Base-by-base conservation (phyloP, 1,140 invertebrate species). In the Maconellicoccus hirsutus region DNA sequence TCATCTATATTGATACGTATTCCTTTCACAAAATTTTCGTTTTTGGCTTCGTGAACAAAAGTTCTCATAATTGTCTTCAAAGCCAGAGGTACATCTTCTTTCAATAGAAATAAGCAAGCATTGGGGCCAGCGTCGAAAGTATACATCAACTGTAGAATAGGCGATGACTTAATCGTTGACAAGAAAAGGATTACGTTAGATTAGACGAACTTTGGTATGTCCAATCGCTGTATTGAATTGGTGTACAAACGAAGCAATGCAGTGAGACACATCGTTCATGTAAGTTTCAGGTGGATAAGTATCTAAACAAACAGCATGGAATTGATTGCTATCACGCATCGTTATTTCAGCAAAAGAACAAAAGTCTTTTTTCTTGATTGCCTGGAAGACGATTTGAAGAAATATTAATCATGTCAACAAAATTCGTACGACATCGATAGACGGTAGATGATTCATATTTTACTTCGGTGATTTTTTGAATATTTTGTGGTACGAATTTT, bases 121-220 rank as follows among this genome's bases (percentile, higher is more conserved):
- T 98, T 98, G 71, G 95, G 92, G 12, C 96, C 96, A 73, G 96
- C 96, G 86, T 98, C 96, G 83, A 95, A 98, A 25, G 95, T 98
- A 78, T 98, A 98, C 3, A 93, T 93, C 2, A 90, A 84, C 88
- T 91, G 75, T n/a, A 71, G 70, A 69, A 59, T 22, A 69, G 25
- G 27, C 12, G 38, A 70, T 33, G 12, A 33, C 12, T 23, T 69
- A 21, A 69, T 16, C 3, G 16, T 70, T 42, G 14, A 52, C 14
- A 59, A 23, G 26, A 42, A 0, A 33, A 33, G 29, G 29, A 19
- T 23, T 14, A 23, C n/a, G n/a, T n/a, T n/a, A n/a, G n/a, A n/a
- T n/a, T n/a, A n/a, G n/a, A n/a, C n/a, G n/a, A 79, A 91, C 89
- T 79, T 86, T 89, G 25, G 80, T 79, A 71, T 79, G 76, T 16